Percentiles rank a stretch among this genome's conserved stretches.
phyloP scores from a whole-genome alignment of 2,113 vertebrate species.

The Atractosteus spatula region DNA sequence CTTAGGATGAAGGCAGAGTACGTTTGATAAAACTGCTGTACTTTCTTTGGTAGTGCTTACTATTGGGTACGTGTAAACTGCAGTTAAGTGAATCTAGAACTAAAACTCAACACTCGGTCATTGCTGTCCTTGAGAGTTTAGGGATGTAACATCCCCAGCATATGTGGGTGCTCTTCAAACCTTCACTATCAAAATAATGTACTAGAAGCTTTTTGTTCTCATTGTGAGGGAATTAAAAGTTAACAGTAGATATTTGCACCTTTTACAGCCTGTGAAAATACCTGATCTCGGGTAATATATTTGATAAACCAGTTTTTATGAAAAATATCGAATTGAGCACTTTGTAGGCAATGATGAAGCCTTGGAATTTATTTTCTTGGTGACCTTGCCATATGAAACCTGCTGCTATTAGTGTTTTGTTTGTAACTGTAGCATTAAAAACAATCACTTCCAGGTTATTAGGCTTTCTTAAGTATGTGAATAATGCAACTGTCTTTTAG shows the following conservation, averaged over 20 bases:
- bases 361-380: constrained; percentile 65
- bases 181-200: constrained; percentile 22
- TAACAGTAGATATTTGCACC: constrained; percentile 17
- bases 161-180: neutral
- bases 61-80: constrained; percentile 41
- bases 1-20: neutral
- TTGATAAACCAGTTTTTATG: constrained; percentile 62
- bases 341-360: constrained; percentile 75
- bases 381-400: constrained; percentile 71
- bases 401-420: constrained; percentile 76
- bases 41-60: constrained; percentile 49
- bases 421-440: constrained; percentile 83
- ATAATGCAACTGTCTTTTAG: constrained; percentile 17
- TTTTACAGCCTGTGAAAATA: constrained; percentile 40
- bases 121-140: neutral
- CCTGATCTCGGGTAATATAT: constrained; percentile 62
- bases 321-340: constrained; percentile 76
- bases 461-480: constrained; percentile 47
- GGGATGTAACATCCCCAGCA: neutral
- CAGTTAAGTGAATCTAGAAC: neutral
- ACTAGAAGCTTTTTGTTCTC: neutral
- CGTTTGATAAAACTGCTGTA: constrained; percentile 24
- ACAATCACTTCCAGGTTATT: constrained; percentile 77
- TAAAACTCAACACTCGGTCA: neutral
- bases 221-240: neutral